Conservation (phyloP, 1,140 invertebrate genomes). For the Oscheius sp. region DNA sequence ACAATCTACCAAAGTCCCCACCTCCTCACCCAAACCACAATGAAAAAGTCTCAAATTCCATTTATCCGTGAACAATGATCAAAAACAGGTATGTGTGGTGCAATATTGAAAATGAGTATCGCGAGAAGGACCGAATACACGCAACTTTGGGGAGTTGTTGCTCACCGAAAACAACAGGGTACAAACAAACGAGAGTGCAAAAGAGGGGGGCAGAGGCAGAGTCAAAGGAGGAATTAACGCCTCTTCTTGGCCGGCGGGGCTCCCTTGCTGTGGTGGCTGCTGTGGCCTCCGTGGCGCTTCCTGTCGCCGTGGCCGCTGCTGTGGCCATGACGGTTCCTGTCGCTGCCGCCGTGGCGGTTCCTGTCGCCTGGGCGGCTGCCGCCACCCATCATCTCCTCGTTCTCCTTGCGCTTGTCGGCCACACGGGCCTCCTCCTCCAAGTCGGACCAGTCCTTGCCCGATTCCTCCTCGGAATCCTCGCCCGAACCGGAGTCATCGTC, state of each 20-base stretch:
- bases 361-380: not conserved
- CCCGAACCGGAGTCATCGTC: constrained; percentile 39
- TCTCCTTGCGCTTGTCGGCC: constrained; percentile 48
- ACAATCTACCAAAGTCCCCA: no score
- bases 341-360: not conserved
- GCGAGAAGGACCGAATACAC: no score
- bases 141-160: no score
- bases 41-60: no score
- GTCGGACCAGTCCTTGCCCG: constrained; percentile 66
- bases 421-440: constrained; percentile 74
- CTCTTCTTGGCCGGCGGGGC: not conserved
- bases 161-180: no score
- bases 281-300: not conserved
- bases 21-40: no score
- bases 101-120: no score
- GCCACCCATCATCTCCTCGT: not conserved
- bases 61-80: no score
- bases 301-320: not conserved
- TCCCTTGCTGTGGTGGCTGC: not conserved
- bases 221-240: no score
- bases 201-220: no score
- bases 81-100: no score
- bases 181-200: no score
- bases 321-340: not conserved
- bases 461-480: constrained; percentile 50